A percentile compares a stretch with the other conserved stretches of the same genome.
Conservation (phyloP, 2,888 invertebrate genomes). For the Phyto melanocephala region DNA sequence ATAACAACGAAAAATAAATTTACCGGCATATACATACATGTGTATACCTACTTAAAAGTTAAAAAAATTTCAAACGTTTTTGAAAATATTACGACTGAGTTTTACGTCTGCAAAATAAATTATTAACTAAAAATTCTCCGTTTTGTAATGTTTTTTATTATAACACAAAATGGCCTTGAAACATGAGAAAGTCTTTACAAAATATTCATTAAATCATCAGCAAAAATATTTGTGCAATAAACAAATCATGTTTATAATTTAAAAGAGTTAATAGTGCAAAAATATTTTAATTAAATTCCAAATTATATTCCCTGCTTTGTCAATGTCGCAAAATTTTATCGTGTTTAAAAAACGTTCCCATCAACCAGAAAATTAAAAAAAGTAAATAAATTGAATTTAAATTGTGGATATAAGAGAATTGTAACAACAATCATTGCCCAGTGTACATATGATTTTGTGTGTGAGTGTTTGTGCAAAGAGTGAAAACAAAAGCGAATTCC, state of each 20-base stretch:
- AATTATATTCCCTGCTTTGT: conserved; percentile 1
- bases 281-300: background rate
- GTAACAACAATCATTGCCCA: background rate
- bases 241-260: conserved; percentile 1
- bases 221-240: background rate
- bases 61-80: too few relatives aligned
- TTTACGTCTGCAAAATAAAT: background rate
- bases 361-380: conserved; percentile 14
- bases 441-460: background rate
- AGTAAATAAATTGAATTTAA: conserved; percentile 26
- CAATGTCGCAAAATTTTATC: background rate
- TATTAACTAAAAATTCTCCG: conserved; percentile 33
- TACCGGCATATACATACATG: conserved; percentile 5
- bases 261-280: background rate
- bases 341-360: too few relatives aligned
- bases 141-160: conserved; percentile 3
- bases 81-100: too few relatives aligned
- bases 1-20: conserved; percentile 57
- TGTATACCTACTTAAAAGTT: too few relatives aligned
- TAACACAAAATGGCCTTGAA: conserved; percentile 12
- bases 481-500: conserved; percentile 44
- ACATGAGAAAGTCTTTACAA: background rate
- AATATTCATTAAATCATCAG: background rate
- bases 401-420: conserved; percentile 24
- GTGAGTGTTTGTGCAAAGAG: conserved; percentile 4